These are phyloP conservation scores for Leptonema lineaticorne DNA, from an alignment of 1,140 invertebrate genomes.

Conservation along the genomic window DNA sequence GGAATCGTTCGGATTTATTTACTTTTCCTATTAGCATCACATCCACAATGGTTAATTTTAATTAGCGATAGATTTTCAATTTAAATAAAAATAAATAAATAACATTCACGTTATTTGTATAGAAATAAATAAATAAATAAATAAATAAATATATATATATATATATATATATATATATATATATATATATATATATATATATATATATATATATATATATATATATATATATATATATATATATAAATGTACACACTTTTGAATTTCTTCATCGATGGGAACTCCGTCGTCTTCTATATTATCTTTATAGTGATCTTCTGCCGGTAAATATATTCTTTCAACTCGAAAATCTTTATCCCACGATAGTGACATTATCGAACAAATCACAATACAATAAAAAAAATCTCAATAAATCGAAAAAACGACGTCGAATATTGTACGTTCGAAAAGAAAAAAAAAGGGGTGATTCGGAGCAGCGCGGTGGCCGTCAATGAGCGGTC, in stretches of 20 bases:
- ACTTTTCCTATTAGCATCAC: too few species aligned
- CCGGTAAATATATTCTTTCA: constrained; percentile 36
- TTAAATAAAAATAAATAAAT: too few species aligned
- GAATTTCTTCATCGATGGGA: constrained; percentile 31
- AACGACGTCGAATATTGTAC: background rate
- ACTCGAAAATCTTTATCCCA: constrained; percentile 12
- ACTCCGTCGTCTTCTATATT: constrained; percentile 18
- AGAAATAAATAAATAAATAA: background rate
- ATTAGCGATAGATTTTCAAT: too few species aligned
- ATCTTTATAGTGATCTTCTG: constrained; percentile 16
- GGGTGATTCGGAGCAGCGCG: background rate
- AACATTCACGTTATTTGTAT: too few species aligned
- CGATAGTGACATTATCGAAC: constrained; percentile 3
- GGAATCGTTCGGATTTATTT: too few species aligned
- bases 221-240: background rate
- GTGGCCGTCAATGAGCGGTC: background rate
- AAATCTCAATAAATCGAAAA: constrained; percentile 9
- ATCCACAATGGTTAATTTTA: too few species aligned
- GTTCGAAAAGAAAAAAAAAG: background rate
- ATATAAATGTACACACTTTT: constrained; percentile 26
- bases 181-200: constrained; percentile 10
- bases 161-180: background rate
- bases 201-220: background rate
- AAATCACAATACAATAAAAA: background rate
- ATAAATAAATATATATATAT: background rate